Evolutionary conservation across 2,113 vertebrate genomes (phyloP), one percentile per base, ranked within the genome.

Genomic region (Leptobrachium ailaonicum): DNA sequence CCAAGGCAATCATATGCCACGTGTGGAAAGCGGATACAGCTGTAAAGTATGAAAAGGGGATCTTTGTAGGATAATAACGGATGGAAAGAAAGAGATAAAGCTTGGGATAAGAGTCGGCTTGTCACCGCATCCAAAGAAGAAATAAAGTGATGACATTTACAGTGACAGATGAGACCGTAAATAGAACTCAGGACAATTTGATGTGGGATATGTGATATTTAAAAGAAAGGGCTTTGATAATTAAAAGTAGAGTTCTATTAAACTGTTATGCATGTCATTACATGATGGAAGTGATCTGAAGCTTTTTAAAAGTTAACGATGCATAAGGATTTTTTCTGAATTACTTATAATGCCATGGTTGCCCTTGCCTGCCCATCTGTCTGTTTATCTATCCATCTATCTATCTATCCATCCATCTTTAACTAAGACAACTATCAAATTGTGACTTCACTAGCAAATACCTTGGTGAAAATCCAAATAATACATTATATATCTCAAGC

Each of bases 11-110:
- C 96, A 95, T 95, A 91, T 94, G 95, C 96, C 96, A 97, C 95
- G 95, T 96, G 96, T 94, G 90, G 95, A 96, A 97, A 97, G 94
- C 90, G 92, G 96, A 97, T 96, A 95, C 95, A 96, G 95, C 94
- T 89, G 93, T 91, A 93, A 94, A 93, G 87, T 89, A 92, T 87
- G 90, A 89, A 94, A 92, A 91, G 88, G 88, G 91, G 87, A 94
- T 96, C 94, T 95, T 96, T 96, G 95, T 95, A 86, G 92, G 88
- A 90, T 92, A 92, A 95, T 95, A 95, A 96, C 93, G 93, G 94
- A 92, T 89, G 91, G 94, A 91, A 91, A 81, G 47, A 90, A 93
- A 92, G 92, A 96, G 95, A 97, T 95, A 95, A 96, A 96, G 94
- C 90, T 90, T 42, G 77, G 89, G 89, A 94, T 95, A 94, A 95